Evolutionary conservation across 2,797 vertebrate species (phyloP).

Genomic region (Nannoperca australis): DNA sequence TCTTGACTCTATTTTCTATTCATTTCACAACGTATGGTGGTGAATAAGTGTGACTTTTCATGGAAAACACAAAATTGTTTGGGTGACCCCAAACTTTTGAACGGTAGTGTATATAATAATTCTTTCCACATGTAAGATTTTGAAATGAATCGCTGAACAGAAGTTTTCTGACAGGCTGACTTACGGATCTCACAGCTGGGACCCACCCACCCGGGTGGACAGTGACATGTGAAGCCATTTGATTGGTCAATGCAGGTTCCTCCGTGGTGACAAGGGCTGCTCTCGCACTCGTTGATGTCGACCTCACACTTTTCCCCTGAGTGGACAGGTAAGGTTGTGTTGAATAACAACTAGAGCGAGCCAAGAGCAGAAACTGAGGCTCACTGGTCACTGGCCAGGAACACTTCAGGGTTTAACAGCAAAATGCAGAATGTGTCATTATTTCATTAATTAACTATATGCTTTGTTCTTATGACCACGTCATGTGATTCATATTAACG

Average conservation of each 20-base stretch:
- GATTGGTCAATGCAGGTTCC: slow-evolving; percentile 96
- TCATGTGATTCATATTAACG: background rate
- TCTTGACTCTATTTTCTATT: no score
- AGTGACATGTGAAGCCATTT: slow-evolving; percentile 94
- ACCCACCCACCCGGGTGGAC: slow-evolving; percentile 95
- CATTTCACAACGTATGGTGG: no score
- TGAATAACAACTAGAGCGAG: slow-evolving; percentile 15
- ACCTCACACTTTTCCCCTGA: slow-evolving; percentile 93
- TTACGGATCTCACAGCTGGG: slow-evolving; percentile 97
- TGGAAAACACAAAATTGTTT: no score
- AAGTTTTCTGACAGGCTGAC: slow-evolving; percentile 72
- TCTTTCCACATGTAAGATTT: background rate
- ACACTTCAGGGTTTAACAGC: background rate
- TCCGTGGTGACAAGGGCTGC: slow-evolving; percentile 94
- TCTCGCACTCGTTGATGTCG: slow-evolving; percentile 95
- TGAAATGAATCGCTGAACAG: slow-evolving; percentile 28
- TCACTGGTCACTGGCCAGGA: background rate
- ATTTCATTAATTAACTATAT: background rate
- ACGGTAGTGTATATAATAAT: no score
- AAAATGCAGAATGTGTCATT: background rate
- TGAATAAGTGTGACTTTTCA: no score
- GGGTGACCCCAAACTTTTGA: no score
- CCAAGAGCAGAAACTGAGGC: slow-evolving; percentile 1
- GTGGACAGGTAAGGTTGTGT: slow-evolving; percentile 27
- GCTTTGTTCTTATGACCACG: background rate